phyloP scores from a whole-genome alignment of 2,113 vertebrate genomes.

The Sylvietta virens region DNA sequence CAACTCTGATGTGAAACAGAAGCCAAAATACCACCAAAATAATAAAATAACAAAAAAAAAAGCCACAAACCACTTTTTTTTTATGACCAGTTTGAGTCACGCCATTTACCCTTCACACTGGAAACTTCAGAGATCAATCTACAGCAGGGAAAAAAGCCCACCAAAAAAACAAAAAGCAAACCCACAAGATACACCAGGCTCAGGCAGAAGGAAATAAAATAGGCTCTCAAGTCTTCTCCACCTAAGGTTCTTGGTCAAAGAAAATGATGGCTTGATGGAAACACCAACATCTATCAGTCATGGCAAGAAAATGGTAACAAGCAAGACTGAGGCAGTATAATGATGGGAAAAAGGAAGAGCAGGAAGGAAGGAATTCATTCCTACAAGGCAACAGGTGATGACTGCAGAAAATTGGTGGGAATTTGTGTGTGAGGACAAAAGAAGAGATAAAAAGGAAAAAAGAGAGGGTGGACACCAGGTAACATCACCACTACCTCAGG shows the following conservation, averaged over 20 bases:
- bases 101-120: not conserved
- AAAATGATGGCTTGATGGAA: not conserved
- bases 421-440: not conserved
- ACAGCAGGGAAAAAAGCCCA: not conserved
- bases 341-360: not conserved
- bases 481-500: rapidly evolving
- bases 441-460: rapidly evolving
- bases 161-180: not conserved
- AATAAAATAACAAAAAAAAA: not conserved
- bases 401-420: not conserved
- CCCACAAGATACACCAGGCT: not conserved
- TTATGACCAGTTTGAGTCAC: not conserved
- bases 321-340: not conserved
- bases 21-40: not conserved
- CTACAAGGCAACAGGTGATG: rapidly evolving
- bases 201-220: not conserved
- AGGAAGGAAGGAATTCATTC: not conserved
- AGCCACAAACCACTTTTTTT: not conserved
- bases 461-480: not conserved
- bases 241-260: not conserved
- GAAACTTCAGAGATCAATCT: not conserved
- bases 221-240: not conserved
- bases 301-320: rapidly evolving
- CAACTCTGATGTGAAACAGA: not conserved
- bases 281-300: not conserved